Conservation (phyloP, 2,888 invertebrate genomes). For the Micoletzkya japonica region DNA sequence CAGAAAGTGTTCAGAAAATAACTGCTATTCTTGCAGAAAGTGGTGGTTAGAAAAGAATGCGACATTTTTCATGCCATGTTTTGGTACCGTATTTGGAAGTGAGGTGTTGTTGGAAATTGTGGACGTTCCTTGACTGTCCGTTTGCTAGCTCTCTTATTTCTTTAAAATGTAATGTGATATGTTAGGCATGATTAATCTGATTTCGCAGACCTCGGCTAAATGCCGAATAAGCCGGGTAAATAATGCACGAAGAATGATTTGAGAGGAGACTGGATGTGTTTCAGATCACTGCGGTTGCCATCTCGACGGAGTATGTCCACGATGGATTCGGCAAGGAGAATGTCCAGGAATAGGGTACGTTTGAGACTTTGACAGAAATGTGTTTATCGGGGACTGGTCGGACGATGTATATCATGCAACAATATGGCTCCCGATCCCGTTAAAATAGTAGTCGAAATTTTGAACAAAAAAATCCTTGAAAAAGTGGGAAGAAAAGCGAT, state of each 20-base stretch:
- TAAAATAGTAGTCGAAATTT: no score
- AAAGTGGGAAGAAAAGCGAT: not conserved
- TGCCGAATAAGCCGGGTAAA: no score
- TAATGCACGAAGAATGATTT: no score
- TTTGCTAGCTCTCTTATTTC: not conserved
- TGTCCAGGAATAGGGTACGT: not conserved
- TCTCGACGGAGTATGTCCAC: conserved; percentile 5
- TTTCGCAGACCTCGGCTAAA: not conserved
- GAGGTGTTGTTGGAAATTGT: not conserved
- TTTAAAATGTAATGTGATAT: not conserved
- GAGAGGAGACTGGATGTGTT: no score
- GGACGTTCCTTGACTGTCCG: no score
- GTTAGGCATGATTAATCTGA: conserved; percentile 7
- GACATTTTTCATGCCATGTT: conserved; percentile 6
- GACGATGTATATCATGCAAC: no score
- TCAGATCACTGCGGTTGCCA: conserved; percentile 21
- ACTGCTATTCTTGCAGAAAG: not conserved
- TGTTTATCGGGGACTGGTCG: no score
- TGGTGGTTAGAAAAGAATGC: not conserved
- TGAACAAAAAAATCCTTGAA: no score
- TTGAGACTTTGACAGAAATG: not conserved
- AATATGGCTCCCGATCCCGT: no score
- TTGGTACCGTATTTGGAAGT: not conserved
- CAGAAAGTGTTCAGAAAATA: conserved; percentile 1
- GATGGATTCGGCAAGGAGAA: not conserved